Percentiles rank a stretch among this genome's conserved stretches.
phyloP scores from a whole-genome alignment of 2,888 invertebrate species.

The Isotomurus palustris region DNA sequence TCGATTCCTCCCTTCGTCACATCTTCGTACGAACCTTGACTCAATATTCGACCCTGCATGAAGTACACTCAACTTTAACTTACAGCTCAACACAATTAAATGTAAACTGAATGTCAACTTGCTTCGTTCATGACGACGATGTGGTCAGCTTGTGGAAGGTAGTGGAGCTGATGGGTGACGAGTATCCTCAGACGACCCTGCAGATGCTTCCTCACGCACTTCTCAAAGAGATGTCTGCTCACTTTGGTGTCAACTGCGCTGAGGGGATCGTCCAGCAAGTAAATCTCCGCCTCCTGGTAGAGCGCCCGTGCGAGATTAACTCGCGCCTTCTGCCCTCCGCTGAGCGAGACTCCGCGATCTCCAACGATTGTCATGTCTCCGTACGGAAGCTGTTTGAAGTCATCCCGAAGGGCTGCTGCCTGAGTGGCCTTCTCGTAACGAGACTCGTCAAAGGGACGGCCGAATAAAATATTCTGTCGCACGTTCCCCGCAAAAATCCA shows the following conservation, averaged over 20 bases:
- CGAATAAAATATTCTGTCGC: constrained; percentile 40
- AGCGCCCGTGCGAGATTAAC: constrained; percentile 64
- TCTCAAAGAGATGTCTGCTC: constrained; percentile 52
- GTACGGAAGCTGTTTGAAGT: constrained; percentile 31
- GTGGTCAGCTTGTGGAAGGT: constrained; percentile 40
- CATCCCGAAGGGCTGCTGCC: constrained; percentile 50
- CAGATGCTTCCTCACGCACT: constrained; percentile 50
- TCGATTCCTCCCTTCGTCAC: constrained; percentile 51
- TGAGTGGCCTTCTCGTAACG: constrained; percentile 52
- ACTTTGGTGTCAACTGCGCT: constrained; percentile 54
- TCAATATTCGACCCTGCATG: constrained; percentile 54
- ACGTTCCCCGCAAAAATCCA: constrained; percentile 40
- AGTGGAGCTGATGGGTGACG: constrained; percentile 81
- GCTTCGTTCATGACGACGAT: constrained; percentile 53
- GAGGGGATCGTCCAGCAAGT: constrained; percentile 54
- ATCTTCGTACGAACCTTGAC: constrained; percentile 60
- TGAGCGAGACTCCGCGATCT: constrained; percentile 65
- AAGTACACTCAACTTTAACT: background rate
- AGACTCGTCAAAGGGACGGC: constrained; percentile 19
- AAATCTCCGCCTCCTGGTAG: constrained; percentile 53
- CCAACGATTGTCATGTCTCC: constrained; percentile 39
- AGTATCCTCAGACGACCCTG: constrained; percentile 65
- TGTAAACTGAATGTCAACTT: too few species aligned
- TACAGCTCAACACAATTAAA: background rate
- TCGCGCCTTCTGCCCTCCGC: constrained; percentile 81